Evolutionary conservation across 2,888 invertebrate genomes (phyloP).

Genomic region (Tetramorium bicarinatum): DNA sequence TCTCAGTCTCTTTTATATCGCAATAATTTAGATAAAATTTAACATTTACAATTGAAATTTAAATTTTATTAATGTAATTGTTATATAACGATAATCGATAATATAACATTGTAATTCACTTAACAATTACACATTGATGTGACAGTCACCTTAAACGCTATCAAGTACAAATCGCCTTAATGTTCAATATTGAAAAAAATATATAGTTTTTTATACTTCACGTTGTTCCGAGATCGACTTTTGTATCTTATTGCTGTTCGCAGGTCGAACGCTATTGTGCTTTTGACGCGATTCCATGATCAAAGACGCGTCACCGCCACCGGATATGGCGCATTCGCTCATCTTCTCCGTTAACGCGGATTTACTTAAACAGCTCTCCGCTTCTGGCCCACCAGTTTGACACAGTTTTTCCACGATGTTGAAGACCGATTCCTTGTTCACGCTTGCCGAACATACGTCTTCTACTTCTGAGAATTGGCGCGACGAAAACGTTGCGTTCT

Average conservation of each 20-base stretch:
- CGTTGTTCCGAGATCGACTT: background rate
- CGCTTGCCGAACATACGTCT: background rate
- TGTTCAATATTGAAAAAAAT: background rate
- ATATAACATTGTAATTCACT: background rate
- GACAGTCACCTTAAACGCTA: conserved; percentile 16
- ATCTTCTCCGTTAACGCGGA: background rate
- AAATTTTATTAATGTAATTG: conserved; percentile 27
- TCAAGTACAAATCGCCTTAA: conserved; percentile 11
- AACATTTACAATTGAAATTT: conserved; percentile 32
- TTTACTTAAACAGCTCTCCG: conserved; percentile 1
- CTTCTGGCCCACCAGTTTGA: background rate
- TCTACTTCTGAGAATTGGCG: conserved; percentile 6
- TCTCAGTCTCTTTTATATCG: background rate
- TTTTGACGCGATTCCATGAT: conserved; percentile 35
- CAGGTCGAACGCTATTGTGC: conserved; percentile 1
- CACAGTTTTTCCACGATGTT: conserved; percentile 29
- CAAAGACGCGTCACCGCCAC: conserved; percentile 38
- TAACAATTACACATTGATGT: conserved; percentile 13
- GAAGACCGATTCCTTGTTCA: background rate
- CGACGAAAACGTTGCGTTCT: conserved; percentile 29
- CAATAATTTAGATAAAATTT: conserved; percentile 11
- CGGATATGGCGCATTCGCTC: conserved; percentile 29
- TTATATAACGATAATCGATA: background rate
- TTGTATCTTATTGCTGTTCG: conserved; percentile 23
- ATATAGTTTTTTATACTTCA: conserved; percentile 4